phyloP scores from a whole-genome alignment of 2,888 invertebrate genomes.

The Lasioglossum zephyrum region DNA sequence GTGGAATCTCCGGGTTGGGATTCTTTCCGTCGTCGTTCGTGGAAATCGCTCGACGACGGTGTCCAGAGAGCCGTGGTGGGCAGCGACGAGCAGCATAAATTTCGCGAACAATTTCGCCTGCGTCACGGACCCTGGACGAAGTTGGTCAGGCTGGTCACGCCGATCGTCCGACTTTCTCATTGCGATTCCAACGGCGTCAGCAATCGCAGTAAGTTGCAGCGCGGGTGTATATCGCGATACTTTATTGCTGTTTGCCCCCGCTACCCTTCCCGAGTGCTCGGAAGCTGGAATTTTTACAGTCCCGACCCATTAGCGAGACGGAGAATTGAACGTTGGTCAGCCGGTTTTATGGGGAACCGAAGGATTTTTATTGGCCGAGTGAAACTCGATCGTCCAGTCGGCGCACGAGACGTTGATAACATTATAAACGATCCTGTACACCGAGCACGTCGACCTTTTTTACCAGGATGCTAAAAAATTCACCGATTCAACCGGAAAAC shows the following conservation, averaged over 20 bases:
- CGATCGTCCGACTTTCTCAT: conserved; percentile 64
- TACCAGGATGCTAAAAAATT: neutral
- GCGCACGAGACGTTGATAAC: neutral
- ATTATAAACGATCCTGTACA: neutral
- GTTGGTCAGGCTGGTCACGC: conserved; percentile 70
- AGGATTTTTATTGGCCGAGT: conserved; percentile 11
- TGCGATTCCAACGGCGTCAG: conserved; percentile 67
- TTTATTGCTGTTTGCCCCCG: conserved; percentile 62
- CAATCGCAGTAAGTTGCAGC: conserved; percentile 67
- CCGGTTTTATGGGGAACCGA: neutral
- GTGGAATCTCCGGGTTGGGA: neutral
- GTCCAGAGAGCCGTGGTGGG: conserved; percentile 32
- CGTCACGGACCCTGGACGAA: conserved; percentile 22
- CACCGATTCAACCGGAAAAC: neutral
- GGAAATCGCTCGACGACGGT: conserved; percentile 18
- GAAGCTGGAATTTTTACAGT: conserved; percentile 54
- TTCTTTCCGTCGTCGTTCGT: neutral
- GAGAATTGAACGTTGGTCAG: conserved; percentile 1
- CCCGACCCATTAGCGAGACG: conserved; percentile 14
- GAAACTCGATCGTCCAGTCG: neutral
- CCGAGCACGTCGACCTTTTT: neutral
- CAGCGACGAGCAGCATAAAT: conserved; percentile 51
- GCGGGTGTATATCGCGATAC: conserved; percentile 64
- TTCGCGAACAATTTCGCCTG: conserved; percentile 60
- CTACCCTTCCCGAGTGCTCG: neutral